These are phyloP conservation scores for Sarcophaga subvicina DNA, from an alignment of 2,888 invertebrate species.

Conservation along the genomic window DNA sequence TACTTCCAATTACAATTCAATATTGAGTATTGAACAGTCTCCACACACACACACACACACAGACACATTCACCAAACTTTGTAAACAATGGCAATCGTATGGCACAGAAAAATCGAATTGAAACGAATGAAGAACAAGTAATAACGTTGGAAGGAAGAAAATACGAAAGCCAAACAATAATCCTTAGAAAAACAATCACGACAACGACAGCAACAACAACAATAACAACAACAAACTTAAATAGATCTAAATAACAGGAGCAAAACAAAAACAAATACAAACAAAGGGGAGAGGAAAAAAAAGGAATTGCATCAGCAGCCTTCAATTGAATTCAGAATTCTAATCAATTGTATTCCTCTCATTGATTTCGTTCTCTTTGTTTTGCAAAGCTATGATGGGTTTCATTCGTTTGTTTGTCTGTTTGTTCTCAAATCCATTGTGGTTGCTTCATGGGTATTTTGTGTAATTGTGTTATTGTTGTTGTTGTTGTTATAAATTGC, in stretches of 20 bases:
- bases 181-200: conserved; percentile 39
- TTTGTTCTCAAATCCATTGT: conserved; percentile 55
- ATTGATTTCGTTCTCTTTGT: conserved; percentile 53
- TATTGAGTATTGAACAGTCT: conserved; percentile 41
- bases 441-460: conserved; percentile 50
- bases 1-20: conserved; percentile 39
- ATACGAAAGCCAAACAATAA: conserved; percentile 50
- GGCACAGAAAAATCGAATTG: conserved; percentile 2
- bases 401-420: conserved; percentile 17
- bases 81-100: conserved; percentile 58
- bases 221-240: conserved; percentile 46
- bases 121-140: conserved; percentile 49
- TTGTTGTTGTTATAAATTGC: conserved; percentile 36
- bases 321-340: conserved; percentile 79
- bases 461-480: conserved; percentile 35
- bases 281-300: conserved; percentile 24
- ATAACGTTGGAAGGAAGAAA: conserved; percentile 63
- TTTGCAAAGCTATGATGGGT: conserved; percentile 51
- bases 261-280: conserved; percentile 9
- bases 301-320: conserved; percentile 65
- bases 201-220: not conserved
- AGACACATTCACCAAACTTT: no score
- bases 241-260: conserved; percentile 55
- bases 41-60: no score
- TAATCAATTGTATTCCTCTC: conserved; percentile 77